Base-by-base conservation (phyloP, 1,140 invertebrate species). In the Melanaphis sacchari region DNA sequence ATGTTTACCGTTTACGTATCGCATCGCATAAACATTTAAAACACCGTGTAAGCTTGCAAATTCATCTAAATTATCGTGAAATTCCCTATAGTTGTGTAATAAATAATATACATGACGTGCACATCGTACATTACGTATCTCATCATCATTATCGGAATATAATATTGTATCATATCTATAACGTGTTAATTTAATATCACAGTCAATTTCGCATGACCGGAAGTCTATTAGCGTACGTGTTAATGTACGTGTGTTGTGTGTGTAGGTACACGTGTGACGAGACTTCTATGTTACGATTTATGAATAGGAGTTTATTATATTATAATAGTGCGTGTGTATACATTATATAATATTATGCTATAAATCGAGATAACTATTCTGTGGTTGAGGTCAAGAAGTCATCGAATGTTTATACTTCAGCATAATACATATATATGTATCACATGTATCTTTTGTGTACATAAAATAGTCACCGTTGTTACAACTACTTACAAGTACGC, bases 241-340 rank as follows among this genome's bases (percentile, higher is more conserved):
- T 85, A n/a, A 31, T 85, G 41, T 85, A 26, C 41, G 82, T 40
- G 40, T 18, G 24, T 26, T 26, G 82, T 41, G 40, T 41, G 82
- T 40, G 82, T 84, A 40, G 24, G 82, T 85, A n/a, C 36, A 38
- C 38, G 40, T 41, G 84, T 31, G 82, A 31, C 82, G 24, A 31
- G 24, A 85, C 82, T 76, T n/a, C 3, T 41, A 15, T 43, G 40
- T 31, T 85, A 43, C 40, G 4, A 52, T 36, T 49, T 52, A 52
- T 49, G 87, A 88, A 88, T 88, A 46, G 43, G 87, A 49, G 84
- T 52, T 21, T 88, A 88, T 40, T 26, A 84, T 84, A 84, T 22
- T 88, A 52, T 88, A 88, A 87, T 87, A 87, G 43, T 49, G 46
- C 18, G 87, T 21, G 84, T 15, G 84, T 43, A 41, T 26, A n/a